phyloP scores from a whole-genome alignment of 1,140 invertebrate genomes.

The Babylonia areolata region DNA sequence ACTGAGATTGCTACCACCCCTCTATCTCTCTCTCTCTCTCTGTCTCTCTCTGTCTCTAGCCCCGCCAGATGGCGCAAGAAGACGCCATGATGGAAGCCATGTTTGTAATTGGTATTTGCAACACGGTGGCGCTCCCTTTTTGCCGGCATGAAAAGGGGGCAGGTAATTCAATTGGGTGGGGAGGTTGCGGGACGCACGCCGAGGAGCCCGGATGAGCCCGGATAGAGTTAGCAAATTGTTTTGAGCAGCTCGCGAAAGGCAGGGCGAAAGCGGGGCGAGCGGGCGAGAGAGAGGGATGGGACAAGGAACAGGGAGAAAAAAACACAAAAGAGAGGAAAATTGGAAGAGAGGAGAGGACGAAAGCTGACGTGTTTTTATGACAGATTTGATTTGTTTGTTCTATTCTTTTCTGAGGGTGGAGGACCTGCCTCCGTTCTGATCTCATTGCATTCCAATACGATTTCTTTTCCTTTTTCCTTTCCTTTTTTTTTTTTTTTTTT shows the following conservation, averaged over 20 bases:
- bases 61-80: conserved; percentile 27
- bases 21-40: no score
- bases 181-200: neutral
- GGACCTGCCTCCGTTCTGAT: neutral
- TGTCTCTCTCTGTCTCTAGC: no score
- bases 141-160: conserved; percentile 8
- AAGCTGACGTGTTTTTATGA: conserved; percentile 24
- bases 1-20: neutral
- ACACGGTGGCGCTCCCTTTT: conserved; percentile 22
- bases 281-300: neutral
- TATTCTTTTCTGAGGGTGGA: neutral
- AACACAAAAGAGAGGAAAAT: conserved; percentile 15
- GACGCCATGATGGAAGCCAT: conserved; percentile 1
- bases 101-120: conserved; percentile 33
- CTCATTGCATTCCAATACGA: neutral
- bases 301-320: neutral
- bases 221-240: conserved; percentile 25
- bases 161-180: conserved; percentile 26
- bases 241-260: no score
- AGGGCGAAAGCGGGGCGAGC: no score
- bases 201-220: neutral
- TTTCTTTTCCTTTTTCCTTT: neutral
- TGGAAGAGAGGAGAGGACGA: neutral
- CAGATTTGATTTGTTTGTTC: conserved; percentile 21
- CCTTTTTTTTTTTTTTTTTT: neutral